A percentile compares a stretch with the other conserved stretches of the same genome.
These are phyloP conservation scores for Nemotelus nigrinus DNA, from an alignment of 2,888 invertebrate genomes.

Conservation along the genomic window DNA sequence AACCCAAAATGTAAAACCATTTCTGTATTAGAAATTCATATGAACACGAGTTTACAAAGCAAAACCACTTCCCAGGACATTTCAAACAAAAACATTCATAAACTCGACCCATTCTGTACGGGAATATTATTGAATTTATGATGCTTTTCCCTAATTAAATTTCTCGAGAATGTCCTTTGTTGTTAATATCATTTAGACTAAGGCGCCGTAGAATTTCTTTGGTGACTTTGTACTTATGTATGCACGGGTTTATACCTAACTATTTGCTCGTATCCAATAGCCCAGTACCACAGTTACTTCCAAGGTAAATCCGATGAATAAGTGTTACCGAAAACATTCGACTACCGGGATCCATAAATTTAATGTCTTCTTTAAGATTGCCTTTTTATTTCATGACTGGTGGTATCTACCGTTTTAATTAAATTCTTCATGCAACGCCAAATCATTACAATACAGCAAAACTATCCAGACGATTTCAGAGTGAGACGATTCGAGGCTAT, in stretches of 20 bases:
- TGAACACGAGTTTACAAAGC: too few species aligned
- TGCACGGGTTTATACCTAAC: not conserved
- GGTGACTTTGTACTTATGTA: not conserved
- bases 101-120: constrained; percentile 14
- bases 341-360: constrained; percentile 32
- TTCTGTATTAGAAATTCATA: too few species aligned
- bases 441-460: not conserved
- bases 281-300: not conserved
- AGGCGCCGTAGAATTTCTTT: not conserved
- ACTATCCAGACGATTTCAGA: not conserved
- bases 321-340: not conserved
- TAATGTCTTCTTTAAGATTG: constrained; percentile 39
- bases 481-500: not conserved
- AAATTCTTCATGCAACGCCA: constrained; percentile 12
- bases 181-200: not conserved
- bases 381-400: constrained; percentile 26
- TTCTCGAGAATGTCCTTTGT: constrained; percentile 14
- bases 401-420: constrained; percentile 21
- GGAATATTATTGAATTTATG: constrained; percentile 27
- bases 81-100: not conserved
- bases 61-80: too few species aligned
- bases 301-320: constrained; percentile 4
- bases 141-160: constrained; percentile 31
- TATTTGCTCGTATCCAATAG: not conserved
- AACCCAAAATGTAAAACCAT: too few species aligned